These are phyloP conservation scores for Phorcus lineatus DNA, from an alignment of 2,888 invertebrate genomes.

Conservation along the genomic window DNA sequence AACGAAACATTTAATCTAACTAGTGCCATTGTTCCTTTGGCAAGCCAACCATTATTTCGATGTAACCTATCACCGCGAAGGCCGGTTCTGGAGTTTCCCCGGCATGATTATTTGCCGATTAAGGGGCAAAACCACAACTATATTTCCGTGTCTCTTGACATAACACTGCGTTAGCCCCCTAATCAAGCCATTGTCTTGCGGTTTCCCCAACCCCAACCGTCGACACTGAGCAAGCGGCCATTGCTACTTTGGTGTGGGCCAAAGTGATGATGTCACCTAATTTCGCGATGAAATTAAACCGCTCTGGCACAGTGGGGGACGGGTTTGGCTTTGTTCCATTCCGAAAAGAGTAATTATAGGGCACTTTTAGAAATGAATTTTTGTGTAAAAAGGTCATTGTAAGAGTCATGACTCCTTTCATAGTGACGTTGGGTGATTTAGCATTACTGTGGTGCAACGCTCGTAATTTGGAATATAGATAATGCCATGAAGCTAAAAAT, in stretches of 20 bases:
- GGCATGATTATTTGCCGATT: slow-evolving; percentile 13
- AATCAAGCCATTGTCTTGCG: slow-evolving; percentile 19
- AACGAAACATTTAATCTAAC: no score
- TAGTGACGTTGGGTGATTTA: no score
- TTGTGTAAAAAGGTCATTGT: slow-evolving; percentile 20
- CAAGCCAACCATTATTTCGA: not conserved
- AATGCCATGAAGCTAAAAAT: no score
- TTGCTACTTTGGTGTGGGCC: not conserved
- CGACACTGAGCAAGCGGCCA: not conserved
- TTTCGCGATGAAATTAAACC: slow-evolving; percentile 22
- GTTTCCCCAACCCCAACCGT: not conserved
- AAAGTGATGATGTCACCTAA: slow-evolving; percentile 24
- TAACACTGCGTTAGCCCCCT: slow-evolving; percentile 9
- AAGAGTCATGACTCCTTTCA: no score
- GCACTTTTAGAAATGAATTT: slow-evolving; percentile 19
- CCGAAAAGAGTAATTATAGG: slow-evolving; percentile 11
- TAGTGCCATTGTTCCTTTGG: no score
- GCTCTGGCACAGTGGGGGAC: not conserved
- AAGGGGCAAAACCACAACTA: slow-evolving; percentile 17
- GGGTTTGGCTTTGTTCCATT: slow-evolving; percentile 1
- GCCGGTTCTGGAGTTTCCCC: not conserved
- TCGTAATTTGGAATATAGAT: no score
- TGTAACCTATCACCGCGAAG: slow-evolving; percentile 1
- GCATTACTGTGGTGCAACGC: no score
- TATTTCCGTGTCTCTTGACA: slow-evolving; percentile 14